phyloP scores from a whole-genome alignment of 2,888 invertebrate genomes.

The Micropterix aruncella region DNA sequence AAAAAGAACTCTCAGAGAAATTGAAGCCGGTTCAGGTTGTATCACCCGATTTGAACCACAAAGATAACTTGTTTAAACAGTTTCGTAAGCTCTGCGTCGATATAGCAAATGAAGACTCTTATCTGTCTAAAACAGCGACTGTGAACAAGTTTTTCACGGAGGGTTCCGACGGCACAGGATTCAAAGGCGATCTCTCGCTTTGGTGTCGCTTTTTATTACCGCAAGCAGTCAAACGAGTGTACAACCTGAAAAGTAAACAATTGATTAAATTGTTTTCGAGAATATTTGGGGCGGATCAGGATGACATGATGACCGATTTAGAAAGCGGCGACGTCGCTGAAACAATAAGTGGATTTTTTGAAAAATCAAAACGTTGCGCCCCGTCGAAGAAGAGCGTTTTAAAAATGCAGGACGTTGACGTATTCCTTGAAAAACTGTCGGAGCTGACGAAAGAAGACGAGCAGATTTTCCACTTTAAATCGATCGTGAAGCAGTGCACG shows the following conservation, averaged over 20 bases:
- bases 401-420: conserved; percentile 62
- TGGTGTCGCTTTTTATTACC: conserved; percentile 79
- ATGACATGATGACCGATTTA: conserved; percentile 73
- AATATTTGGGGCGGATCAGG: conserved; percentile 57
- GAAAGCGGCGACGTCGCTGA: conserved; percentile 86
- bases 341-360: conserved; percentile 67
- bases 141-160: conserved; percentile 52
- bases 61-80: conserved; percentile 61
- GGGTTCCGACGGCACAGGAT: conserved; percentile 44
- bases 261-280: conserved; percentile 76
- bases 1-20: conserved; percentile 1
- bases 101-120: conserved; percentile 63
- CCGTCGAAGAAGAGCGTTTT: conserved; percentile 55
- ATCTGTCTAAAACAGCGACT: conserved; percentile 66
- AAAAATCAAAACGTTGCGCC: conserved; percentile 40
- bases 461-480: conserved; percentile 60
- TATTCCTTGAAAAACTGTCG: conserved; percentile 58
- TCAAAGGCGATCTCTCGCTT: conserved; percentile 62
- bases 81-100: conserved; percentile 67
- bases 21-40: conserved; percentile 7
- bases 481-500: conserved; percentile 63
- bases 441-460: conserved; percentile 77
- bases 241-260: conserved; percentile 87
- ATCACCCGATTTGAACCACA: conserved; percentile 17
- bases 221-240: conserved; percentile 68